Conservation (phyloP, 2,797 vertebrate genomes). For the Sarcophilus harrisii region DNA sequence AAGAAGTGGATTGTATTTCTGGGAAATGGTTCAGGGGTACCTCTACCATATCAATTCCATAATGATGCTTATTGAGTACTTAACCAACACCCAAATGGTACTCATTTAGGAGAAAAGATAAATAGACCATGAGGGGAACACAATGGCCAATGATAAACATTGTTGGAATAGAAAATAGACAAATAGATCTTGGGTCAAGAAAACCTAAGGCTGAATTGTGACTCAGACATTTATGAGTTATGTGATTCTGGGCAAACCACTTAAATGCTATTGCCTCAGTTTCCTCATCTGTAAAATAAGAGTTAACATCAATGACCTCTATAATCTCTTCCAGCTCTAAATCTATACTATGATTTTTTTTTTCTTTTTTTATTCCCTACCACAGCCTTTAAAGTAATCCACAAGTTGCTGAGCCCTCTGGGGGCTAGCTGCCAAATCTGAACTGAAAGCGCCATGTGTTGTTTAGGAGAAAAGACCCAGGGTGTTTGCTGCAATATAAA, state of each 20-base stretch:
- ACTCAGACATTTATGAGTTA: not conserved
- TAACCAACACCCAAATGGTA: not conserved
- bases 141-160: not conserved
- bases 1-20: not conserved
- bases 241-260: not conserved
- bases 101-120: not conserved
- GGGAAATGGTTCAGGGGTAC: not conserved
- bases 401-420: not conserved
- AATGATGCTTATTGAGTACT: not conserved
- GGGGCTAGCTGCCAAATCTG: constrained; percentile 16
- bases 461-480: constrained; percentile 50
- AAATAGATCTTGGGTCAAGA: not conserved
- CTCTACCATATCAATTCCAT: not conserved
- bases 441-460: constrained; percentile 56
- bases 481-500: constrained; percentile 52
- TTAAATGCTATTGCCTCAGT: not conserved
- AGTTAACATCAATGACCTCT: not conserved
- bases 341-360: not conserved
- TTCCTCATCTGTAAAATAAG: not conserved
- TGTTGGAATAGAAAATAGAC: not conserved
- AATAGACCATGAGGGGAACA: not conserved
- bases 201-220: not conserved
- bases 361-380: constrained; percentile 19
- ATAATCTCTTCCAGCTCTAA: not conserved
- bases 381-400: not conserved